Evolutionary conservation across 2,113 vertebrate genomes (phyloP).

Genomic region (Rostratula benghalensis): DNA sequence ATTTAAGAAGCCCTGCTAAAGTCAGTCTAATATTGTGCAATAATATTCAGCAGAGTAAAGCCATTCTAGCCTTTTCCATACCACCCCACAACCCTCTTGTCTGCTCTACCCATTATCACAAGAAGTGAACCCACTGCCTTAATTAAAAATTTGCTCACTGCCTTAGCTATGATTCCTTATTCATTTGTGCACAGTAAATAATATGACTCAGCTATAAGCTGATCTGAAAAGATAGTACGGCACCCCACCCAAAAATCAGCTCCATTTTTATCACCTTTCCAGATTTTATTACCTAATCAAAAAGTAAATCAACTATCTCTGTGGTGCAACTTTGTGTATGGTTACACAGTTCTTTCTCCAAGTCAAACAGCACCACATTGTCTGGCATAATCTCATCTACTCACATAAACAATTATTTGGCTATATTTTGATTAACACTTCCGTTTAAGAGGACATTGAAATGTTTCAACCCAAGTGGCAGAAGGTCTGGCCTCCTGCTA

Average conservation of each 20-base stretch:
- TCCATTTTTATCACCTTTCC: constrained; percentile 32
- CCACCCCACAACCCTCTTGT: neutral
- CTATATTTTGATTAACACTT: constrained; percentile 50
- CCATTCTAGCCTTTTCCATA: constrained; percentile 27
- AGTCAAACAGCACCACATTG: constrained; percentile 22
- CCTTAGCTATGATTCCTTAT: neutral
- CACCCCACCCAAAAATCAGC: constrained; percentile 11
- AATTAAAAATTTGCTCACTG: neutral
- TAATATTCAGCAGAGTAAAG: neutral
- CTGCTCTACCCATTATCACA: neutral
- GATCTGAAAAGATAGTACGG: constrained; percentile 8
- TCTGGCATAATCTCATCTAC: constrained; percentile 23
- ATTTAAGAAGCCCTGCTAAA: neutral
- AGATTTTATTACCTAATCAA: constrained; percentile 24
- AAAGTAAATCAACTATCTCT: neutral
- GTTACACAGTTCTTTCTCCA: neutral
- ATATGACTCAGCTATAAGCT: neutral
- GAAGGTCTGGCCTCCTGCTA: neutral
- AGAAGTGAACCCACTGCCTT: neutral
- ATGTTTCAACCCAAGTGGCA: neutral
- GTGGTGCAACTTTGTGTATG: neutral
- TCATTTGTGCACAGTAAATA: neutral
- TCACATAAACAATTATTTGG: constrained; percentile 41
- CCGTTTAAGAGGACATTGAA: constrained; percentile 9
- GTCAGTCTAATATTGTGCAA: neutral